phyloP scores from a whole-genome alignment of 2,113 vertebrate species.

The Halichoerus grypus region DNA sequence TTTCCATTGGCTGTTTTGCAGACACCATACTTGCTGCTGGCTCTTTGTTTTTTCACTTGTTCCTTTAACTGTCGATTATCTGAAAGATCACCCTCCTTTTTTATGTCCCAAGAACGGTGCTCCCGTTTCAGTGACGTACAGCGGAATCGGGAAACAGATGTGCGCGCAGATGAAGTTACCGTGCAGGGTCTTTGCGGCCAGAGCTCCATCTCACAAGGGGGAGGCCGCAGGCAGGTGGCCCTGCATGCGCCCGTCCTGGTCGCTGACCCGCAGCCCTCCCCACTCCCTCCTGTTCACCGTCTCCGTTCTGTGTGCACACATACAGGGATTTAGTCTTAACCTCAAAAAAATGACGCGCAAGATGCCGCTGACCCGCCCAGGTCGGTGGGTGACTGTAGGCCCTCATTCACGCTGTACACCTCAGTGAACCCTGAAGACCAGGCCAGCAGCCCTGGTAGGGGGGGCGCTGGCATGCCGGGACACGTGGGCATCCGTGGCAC shows the following conservation, averaged over 20 bases:
- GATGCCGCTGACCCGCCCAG: not conserved
- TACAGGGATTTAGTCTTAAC: not conserved
- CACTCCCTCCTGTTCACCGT: fast-evolving
- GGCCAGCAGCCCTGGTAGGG: not conserved
- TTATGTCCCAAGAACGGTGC: slow-evolving; percentile 3
- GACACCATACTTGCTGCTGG: slow-evolving; percentile 40
- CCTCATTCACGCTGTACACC: not conserved
- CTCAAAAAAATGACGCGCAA: not conserved
- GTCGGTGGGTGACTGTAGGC: not conserved
- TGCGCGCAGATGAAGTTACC: slow-evolving; percentile 78
- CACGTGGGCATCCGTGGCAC: not conserved
- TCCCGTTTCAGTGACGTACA: slow-evolving; percentile 62
- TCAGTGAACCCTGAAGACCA: not conserved
- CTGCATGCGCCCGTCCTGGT: not conserved
- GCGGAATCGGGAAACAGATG: slow-evolving; percentile 56
- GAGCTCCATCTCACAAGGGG: slow-evolving; percentile 71
- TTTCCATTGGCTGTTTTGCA: slow-evolving; percentile 5
- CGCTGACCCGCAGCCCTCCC: not conserved
- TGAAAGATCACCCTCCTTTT: not conserved
- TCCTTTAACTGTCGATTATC: not conserved
- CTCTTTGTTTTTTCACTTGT: slow-evolving; percentile 42
- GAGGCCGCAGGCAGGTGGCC: slow-evolving; percentile 56
- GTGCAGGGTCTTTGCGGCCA: slow-evolving; percentile 60
- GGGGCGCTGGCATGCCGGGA: not conserved
- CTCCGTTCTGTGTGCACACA: not conserved